Evolutionary conservation across 2,888 invertebrate species (phyloP).

Genomic region (Leptogaster cylindrica): DNA sequence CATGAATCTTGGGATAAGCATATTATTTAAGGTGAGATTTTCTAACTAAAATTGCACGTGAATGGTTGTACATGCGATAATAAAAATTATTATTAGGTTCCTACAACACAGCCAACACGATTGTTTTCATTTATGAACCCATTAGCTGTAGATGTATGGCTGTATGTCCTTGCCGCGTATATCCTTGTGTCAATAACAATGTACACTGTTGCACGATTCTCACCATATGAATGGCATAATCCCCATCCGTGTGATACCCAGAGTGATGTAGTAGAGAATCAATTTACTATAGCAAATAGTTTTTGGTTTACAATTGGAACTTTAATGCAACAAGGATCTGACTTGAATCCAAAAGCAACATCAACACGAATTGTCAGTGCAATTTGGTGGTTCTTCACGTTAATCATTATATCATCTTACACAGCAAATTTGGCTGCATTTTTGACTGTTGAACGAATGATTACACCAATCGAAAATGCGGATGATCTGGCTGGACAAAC

Average conservation of each 20-base stretch:
- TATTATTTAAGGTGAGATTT: conserved; percentile 83
- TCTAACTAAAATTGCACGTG: neutral
- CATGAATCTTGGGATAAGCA: conserved; percentile 96
- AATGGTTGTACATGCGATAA: neutral
- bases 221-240: conserved; percentile 94
- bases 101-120: conserved; percentile 84
- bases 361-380: conserved; percentile 95
- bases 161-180: conserved; percentile 92
- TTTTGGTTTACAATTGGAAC: conserved; percentile 98
- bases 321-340: conserved; percentile 91
- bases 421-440: conserved; percentile 96
- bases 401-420: conserved; percentile 97
- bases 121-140: conserved; percentile 97
- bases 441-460: conserved; percentile 95
- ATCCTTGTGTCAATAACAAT: conserved; percentile 91
- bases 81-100: conserved; percentile 69
- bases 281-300: conserved; percentile 93
- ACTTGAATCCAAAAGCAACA: conserved; percentile 90
- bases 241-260: conserved; percentile 81
- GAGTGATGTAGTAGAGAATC: conserved; percentile 88
- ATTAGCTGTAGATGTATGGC: conserved; percentile 95
- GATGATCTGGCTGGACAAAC: conserved; percentile 94
- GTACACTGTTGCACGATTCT: conserved; percentile 95
- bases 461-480: conserved; percentile 93
- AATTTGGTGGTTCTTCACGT: conserved; percentile 99